These are phyloP conservation scores for Cataglyphis rosenhaueri DNA, from an alignment of 2,888 invertebrate genomes.

Conservation along the genomic window DNA sequence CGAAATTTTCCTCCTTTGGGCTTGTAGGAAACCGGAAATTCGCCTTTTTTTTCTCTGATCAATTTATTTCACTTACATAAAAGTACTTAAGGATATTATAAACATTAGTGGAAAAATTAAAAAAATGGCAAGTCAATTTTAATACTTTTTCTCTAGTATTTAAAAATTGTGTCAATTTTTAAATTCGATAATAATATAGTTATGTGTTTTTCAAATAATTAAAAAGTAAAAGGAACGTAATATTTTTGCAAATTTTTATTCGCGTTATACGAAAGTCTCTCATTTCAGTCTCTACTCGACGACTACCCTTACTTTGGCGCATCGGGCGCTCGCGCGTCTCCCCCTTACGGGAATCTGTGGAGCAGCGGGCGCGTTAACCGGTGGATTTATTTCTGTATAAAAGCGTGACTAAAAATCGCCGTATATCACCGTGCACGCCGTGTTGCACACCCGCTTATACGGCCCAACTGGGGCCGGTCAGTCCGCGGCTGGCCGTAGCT, in stretches of 20 bases:
- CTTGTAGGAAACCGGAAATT: not conserved
- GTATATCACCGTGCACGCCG: conserved; percentile 78
- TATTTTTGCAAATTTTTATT: not conserved
- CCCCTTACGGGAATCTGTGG: conserved; percentile 74
- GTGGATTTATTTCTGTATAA: conserved; percentile 81
- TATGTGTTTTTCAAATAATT: not conserved
- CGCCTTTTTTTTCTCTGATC: not conserved
- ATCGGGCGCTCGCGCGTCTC: not conserved
- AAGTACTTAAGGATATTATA: not conserved
- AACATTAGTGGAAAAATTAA: not conserved
- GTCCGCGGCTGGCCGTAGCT: conserved; percentile 69
- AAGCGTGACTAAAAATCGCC: conserved; percentile 83
- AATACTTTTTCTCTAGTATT: not conserved
- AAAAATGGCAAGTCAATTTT: not conserved
- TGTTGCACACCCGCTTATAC: conserved; percentile 76
- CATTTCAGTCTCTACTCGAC: not conserved
- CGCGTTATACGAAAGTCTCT: not conserved
- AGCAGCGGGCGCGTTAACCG: conserved; percentile 76
- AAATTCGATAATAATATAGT: not conserved
- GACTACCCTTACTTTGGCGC: not conserved
- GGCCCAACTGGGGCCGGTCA: conserved; percentile 77
- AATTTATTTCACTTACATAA: not conserved
- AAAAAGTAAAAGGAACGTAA: not conserved
- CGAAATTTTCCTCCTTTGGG: not conserved
- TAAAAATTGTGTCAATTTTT: not conserved